Conservation (phyloP, 2,888 invertebrate species). For the Standfussiana lucernea region DNA sequence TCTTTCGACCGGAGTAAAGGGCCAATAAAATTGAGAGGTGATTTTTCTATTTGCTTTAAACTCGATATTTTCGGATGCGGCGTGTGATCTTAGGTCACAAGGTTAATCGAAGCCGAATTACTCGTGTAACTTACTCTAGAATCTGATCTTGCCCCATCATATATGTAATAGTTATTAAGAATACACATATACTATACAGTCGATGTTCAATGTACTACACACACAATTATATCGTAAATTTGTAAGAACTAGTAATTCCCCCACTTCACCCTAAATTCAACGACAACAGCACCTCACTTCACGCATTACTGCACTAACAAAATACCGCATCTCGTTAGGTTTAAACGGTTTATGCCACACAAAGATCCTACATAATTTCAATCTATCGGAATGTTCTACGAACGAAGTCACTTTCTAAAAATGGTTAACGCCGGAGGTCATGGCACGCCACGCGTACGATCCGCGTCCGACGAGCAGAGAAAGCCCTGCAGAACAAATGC, state of each 20-base stretch:
- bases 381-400: neutral
- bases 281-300: constrained; percentile 54
- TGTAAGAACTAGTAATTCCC: constrained; percentile 60
- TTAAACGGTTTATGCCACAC: constrained; percentile 18
- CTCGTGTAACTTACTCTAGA: constrained; percentile 74
- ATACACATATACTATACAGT: constrained; percentile 71
- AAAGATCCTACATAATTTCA: neutral
- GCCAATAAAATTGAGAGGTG: constrained; percentile 71
- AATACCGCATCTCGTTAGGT: constrained; percentile 40
- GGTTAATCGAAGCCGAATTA: constrained; percentile 82
- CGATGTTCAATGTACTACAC: constrained; percentile 75
- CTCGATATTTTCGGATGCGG: constrained; percentile 78
- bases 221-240: constrained; percentile 68
- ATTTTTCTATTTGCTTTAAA: constrained; percentile 68
- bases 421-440: neutral
- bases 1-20: constrained; percentile 68
- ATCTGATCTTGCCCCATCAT: constrained; percentile 72
- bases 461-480: neutral
- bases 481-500: constrained; percentile 8
- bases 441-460: neutral
- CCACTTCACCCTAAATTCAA: constrained; percentile 65
- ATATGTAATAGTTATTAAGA: constrained; percentile 73
- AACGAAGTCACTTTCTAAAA: constrained; percentile 18
- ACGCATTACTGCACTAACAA: constrained; percentile 30
- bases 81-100: constrained; percentile 73